phyloP scores from a whole-genome alignment of 1,140 invertebrate species.

The Anoplolepis gracilipes region DNA sequence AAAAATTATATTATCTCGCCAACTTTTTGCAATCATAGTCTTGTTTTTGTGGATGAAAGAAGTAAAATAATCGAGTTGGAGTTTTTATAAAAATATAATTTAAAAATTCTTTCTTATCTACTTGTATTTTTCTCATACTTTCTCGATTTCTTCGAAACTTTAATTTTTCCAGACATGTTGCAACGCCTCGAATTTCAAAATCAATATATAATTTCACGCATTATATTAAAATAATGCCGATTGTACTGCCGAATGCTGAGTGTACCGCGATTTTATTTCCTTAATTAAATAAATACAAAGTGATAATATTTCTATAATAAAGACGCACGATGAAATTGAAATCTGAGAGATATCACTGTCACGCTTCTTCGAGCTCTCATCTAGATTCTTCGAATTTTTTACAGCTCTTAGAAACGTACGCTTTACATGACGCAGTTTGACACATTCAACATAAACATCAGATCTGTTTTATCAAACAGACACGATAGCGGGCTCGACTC shows the following conservation, averaged over 20 bases:
- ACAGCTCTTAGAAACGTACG: neutral
- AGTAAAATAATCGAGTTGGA: neutral
- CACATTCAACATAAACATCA: conserved; percentile 62
- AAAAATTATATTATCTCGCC: no score
- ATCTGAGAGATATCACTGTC: conserved; percentile 28
- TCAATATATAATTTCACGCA: no score
- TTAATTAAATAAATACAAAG: no score
- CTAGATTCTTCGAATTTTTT: conserved; percentile 13
- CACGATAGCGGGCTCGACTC: conserved; percentile 32
- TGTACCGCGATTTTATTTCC: no score
- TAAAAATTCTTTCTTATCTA: neutral
- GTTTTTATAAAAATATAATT: neutral
- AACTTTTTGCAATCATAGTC: neutral
- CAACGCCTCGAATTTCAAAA: no score
- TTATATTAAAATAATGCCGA: no score
- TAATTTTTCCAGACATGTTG: no score
- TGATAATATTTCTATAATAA: no score
- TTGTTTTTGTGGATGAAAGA: neutral
- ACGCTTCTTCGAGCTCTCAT: conserved; percentile 15
- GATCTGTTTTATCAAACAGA: conserved; percentile 58
- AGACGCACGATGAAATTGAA: neutral
- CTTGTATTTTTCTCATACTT: neutral
- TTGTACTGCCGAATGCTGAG: no score
- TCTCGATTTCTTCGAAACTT: no score
- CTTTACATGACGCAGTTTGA: conserved; percentile 35